Percentiles rank a stretch among this genome's conserved stretches.
Conservation (phyloP, 2,888 invertebrate species). For the Tanytarsus gracilentus region DNA sequence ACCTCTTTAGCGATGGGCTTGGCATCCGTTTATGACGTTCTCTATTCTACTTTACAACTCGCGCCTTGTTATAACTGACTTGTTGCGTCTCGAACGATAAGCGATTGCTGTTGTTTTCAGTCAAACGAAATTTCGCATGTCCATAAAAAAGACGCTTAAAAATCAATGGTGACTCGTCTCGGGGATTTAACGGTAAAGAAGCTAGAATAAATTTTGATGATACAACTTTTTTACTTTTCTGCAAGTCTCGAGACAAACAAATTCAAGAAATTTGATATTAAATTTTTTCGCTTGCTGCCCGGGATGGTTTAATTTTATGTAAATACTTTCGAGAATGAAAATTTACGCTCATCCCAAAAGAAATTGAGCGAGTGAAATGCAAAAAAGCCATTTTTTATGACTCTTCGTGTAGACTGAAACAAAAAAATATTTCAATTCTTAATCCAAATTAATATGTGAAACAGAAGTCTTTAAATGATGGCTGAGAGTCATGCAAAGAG, state of each 20-base stretch:
- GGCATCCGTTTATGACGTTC: not conserved
- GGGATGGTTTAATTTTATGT: not conserved
- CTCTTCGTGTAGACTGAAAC: not conserved
- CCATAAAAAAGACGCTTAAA: not conserved
- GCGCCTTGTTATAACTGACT: not conserved
- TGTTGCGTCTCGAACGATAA: not conserved
- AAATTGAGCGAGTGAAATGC: not conserved
- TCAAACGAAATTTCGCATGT: not conserved
- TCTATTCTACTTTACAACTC: not conserved
- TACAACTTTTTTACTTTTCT: too few species aligned
- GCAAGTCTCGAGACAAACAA: not conserved
- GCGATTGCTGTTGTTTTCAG: not conserved
- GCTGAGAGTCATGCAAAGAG: too few species aligned
- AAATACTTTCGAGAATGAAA: not conserved
- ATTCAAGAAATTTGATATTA: too few species aligned
- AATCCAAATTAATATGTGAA: constrained; percentile 18
- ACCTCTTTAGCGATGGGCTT: not conserved
- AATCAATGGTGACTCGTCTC: not conserved
- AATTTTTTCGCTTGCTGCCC: too few species aligned
- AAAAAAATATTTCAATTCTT: not conserved
- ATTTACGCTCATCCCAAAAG: not conserved
- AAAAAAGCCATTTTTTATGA: too few species aligned
- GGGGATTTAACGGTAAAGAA: not conserved
- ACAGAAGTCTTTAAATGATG: not conserved
- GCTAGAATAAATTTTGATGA: too few species aligned